Base-by-base conservation (phyloP, 2,797 vertebrate species). In the Atherinosoma microstoma region DNA sequence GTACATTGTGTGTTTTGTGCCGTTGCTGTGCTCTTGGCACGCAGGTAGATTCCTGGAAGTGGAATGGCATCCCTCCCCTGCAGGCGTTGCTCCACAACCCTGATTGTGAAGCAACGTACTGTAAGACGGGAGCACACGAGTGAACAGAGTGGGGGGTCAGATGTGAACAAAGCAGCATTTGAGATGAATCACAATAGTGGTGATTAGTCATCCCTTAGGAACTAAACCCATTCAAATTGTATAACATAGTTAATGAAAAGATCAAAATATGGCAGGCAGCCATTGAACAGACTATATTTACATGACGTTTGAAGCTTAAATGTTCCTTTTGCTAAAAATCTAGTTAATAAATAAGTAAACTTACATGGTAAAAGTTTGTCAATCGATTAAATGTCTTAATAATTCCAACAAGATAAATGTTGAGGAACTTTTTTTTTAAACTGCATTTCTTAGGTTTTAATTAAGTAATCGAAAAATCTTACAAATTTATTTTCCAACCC, bases 11-110 rank as follows among this genome's bases (percentile, higher is more conserved):
- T 61, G 53, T 38, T 76, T 58, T 77, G 7, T 58, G 64, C 27
- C 11, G 2, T 47, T 20, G 76, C 58, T 16, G 45, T 3, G 49
- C 45, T 79, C 45, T 70, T 84, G 80, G 85, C 80, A 82, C 24
- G 35, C 60, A 83, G 75, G 72, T 80, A 38, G 34, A 70, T 86
- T 88, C 75, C 30, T 76, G 58, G 61, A 67, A 67, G 36, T 72
- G 64, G 84, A 92, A 85, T 64, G 84, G 60, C 71, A 69, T 72
- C 20, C 73, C 66, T 72, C 30, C 57, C 77, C 84, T 61, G 67
- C 30, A 76, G 84, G 79, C 68, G 20, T 16, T 67, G 73, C 88
- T 89, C 77, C 83, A n/a, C 80, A 86, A 89, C 67, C 68, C 49
- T 29, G 53, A 34, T 69, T 7, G 75, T 68, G 76, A 67, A 78